Percentiles rank a stretch among this genome's conserved stretches.
These are phyloP conservation scores for Gymnothorax javanicus DNA, from an alignment of 2,797 vertebrate species.

Conservation along the genomic window DNA sequence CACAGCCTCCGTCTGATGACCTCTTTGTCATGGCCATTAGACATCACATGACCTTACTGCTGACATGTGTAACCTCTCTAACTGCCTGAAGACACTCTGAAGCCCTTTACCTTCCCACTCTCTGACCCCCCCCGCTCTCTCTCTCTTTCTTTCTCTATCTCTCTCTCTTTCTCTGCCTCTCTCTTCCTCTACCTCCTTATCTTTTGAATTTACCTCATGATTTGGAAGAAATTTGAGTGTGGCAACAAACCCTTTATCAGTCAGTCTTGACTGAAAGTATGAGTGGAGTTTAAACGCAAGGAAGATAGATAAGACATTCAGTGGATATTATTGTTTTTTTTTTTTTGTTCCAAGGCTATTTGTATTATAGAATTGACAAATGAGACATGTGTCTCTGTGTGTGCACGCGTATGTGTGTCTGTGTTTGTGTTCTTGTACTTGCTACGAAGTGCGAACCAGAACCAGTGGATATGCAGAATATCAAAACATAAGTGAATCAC, in stretches of 20 bases:
- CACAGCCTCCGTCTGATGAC: constrained; percentile 53
- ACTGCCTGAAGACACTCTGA: constrained; percentile 30
- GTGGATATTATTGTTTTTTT: no score
- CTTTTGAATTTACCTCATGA: constrained; percentile 6
- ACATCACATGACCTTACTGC: constrained; percentile 52
- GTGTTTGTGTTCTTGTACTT: no score
- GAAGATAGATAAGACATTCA: no score
- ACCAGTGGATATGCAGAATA: background rate
- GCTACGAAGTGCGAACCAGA: no score
- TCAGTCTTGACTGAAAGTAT: background rate
- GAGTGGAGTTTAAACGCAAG: background rate
- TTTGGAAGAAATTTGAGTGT: background rate
- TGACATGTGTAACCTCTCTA: constrained; percentile 40
- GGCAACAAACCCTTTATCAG: background rate
- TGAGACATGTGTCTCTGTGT: background rate
- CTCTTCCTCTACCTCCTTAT: constrained; percentile 1
- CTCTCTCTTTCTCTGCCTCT: no score
- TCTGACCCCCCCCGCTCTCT: background rate
- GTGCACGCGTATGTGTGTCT: no score
- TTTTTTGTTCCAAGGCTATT: no score
- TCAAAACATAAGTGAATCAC: background rate
- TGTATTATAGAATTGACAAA: background rate
- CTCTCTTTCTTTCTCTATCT: background rate
- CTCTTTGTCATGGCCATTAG: constrained; percentile 50
- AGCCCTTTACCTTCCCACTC: background rate